phyloP scores from a whole-genome alignment of 2,888 invertebrate species.

The Acanthosoma haemorrhoidale region DNA sequence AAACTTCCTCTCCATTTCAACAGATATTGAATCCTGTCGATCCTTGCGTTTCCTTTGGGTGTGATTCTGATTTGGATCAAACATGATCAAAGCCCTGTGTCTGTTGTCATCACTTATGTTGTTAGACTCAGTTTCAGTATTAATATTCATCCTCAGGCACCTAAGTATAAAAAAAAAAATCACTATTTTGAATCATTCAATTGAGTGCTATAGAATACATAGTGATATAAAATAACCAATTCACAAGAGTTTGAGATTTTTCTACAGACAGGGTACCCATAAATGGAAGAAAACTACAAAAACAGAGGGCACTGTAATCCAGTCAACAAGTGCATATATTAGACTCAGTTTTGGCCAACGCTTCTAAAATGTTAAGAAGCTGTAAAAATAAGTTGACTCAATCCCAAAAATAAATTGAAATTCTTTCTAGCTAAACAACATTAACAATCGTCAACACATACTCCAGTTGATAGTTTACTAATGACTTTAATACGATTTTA shows the following conservation, averaged over 20 bases:
- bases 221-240: no score
- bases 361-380: not conserved
- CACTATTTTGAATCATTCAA: no score
- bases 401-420: not conserved
- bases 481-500: no score
- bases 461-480: no score
- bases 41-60: constrained; percentile 58
- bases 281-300: no score
- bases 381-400: not conserved
- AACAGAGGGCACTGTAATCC: no score
- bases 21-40: constrained; percentile 50
- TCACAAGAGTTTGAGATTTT: no score
- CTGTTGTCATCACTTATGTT: not conserved
- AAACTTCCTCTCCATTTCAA: constrained; percentile 38
- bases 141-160: not conserved
- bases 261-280: no score
- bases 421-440: no score
- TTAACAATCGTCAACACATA: no score
- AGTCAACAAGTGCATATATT: no score
- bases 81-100: constrained; percentile 27
- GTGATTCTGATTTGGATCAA: constrained; percentile 35
- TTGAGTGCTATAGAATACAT: no score
- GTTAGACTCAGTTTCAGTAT: not conserved
- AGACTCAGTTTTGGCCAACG: not conserved
- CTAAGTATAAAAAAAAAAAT: not conserved